Base-by-base conservation (phyloP, 2,113 vertebrate species). In the Pseudorhombus dupliciocellatus region DNA sequence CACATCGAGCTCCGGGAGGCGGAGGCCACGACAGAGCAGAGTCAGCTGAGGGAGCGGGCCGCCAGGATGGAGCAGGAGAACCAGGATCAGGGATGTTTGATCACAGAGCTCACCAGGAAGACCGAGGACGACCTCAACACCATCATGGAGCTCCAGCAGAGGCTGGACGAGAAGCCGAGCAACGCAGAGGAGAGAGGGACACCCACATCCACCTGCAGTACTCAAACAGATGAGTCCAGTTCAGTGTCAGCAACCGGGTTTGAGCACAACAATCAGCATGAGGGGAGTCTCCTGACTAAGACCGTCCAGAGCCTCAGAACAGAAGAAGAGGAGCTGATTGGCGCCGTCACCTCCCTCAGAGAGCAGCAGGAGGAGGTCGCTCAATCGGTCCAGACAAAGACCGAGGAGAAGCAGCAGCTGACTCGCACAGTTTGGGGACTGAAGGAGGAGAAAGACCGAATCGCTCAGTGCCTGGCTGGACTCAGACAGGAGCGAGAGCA, bases 371-470 rank as follows among this genome's bases (percentile, higher is more conserved):
- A 22, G 52, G 84, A 91, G 50, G 83, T 80, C 2, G 21, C 77
- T 69, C 59, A 76, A 53, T 87, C 80, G 4, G 40, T 91, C 20
- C 80, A 75, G 57, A 73, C 53, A 9, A 84, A 89, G 73, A 89
- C 86, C 0, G 90, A 91, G 20, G 89, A 81, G 64, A 92, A 92
- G 21, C 86, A 88, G 40, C 87, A 81, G 57, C 66, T 91, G 52
- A 92, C 90, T 55, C 84, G 90, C 4, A 9, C 77, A 24, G 66
- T 91, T 44, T 92, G 91, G 91, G 82, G 57, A 18, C 80, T 91
- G 50, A 91, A 92, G 9, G 91, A 89, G 59, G 88, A 92, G 54
- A 90, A 84, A 56, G 88, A 91, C 61, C 0, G 21, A 16, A 26
- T 90, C 59, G 69, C 53, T 77, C 64, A 61, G 14, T 55, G 69